Evolutionary conservation across 2,113 vertebrate species (phyloP).

Genomic region (Coptodon rendalli): DNA sequence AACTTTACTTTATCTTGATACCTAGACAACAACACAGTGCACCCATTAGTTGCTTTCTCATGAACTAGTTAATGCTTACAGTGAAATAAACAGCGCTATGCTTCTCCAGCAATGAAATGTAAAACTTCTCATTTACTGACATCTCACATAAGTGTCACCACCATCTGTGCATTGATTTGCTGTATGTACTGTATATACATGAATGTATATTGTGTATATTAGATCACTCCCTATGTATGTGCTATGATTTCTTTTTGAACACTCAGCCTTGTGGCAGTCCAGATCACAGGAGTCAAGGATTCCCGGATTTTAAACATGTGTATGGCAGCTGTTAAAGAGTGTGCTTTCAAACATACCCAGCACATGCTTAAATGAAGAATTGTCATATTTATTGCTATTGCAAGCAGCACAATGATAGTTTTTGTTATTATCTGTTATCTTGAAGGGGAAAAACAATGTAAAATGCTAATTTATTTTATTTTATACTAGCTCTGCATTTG

Average conservation of each 20-base stretch:
- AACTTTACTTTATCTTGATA: conserved; percentile 36
- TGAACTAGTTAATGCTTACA: conserved; percentile 46
- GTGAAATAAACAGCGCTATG: conserved; percentile 38
- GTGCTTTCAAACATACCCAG: conserved; percentile 42
- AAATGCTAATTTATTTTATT: conserved; percentile 70
- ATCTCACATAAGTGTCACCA: conserved; percentile 31
- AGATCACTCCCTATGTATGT: conserved; percentile 53
- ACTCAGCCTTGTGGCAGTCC: conserved; percentile 29
- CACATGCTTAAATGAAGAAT: conserved; percentile 35
- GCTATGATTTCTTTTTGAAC: conserved; percentile 34
- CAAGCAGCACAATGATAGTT: conserved; percentile 62
- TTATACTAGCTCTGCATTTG: conserved; percentile 67
- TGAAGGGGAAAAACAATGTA: conserved; percentile 20
- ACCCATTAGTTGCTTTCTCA: conserved; percentile 45
- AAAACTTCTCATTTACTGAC: conserved; percentile 18
- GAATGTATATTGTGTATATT: conserved; percentile 73
- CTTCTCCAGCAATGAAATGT: conserved; percentile 46
- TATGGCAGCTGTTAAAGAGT: conserved; percentile 54
- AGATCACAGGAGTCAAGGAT: conserved; percentile 45
- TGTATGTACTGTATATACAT: conserved; percentile 68
- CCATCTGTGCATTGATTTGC: conserved; percentile 69
- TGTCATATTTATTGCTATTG: conserved; percentile 62
- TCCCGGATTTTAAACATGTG: conserved; percentile 27
- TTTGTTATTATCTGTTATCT: conserved; percentile 51
- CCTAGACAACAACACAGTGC: conserved; percentile 25